A percentile compares a stretch with the other conserved stretches of the same genome.
Evolutionary conservation across 2,888 invertebrate genomes (phyloP).

Genomic region (Acanthacorydalis orientalis): DNA sequence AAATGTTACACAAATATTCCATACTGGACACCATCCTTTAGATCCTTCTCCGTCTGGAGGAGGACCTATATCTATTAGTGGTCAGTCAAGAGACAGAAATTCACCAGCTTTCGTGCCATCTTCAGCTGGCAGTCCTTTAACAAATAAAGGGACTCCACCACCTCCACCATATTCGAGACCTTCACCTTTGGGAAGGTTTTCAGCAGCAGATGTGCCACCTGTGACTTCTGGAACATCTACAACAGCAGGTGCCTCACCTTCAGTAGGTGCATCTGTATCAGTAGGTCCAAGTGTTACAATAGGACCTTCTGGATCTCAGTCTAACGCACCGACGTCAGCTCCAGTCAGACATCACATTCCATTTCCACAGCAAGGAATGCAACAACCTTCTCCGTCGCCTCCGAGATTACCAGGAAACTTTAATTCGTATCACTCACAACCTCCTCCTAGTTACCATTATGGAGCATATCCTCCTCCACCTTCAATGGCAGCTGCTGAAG

Average conservation of each 20-base stretch:
- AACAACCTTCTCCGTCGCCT: constrained; percentile 22
- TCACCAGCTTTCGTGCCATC: constrained; percentile 24
- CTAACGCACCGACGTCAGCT: constrained; percentile 14
- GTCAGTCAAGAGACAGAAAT: constrained; percentile 15
- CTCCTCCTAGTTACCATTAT: constrained; percentile 29
- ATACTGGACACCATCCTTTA: constrained; percentile 29
- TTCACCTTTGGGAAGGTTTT: constrained; percentile 9
- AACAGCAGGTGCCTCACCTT: constrained; percentile 15
- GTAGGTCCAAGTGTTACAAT: constrained; percentile 17
- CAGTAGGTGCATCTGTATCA: constrained; percentile 21
- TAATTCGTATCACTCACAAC: constrained; percentile 29
- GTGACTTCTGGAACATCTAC: constrained; percentile 7
- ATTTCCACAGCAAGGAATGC: constrained; percentile 15
- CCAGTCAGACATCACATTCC: constrained; percentile 20
- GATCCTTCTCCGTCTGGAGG: constrained; percentile 37
- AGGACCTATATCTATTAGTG: constrained; percentile 28
- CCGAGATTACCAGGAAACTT: constrained; percentile 23
- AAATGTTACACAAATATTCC: constrained; percentile 25
- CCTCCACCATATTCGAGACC: constrained; percentile 16
- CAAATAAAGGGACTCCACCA: constrained; percentile 22
- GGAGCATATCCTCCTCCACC: constrained; percentile 26
- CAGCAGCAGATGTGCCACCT: constrained; percentile 6
- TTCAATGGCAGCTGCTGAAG: constrained; percentile 24
- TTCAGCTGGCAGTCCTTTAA: constrained; percentile 24
- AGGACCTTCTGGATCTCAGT: constrained; percentile 17